These are phyloP conservation scores for Yoshiicerus persimilis DNA, from an alignment of 1,140 invertebrate genomes.

Conservation along the genomic window DNA sequence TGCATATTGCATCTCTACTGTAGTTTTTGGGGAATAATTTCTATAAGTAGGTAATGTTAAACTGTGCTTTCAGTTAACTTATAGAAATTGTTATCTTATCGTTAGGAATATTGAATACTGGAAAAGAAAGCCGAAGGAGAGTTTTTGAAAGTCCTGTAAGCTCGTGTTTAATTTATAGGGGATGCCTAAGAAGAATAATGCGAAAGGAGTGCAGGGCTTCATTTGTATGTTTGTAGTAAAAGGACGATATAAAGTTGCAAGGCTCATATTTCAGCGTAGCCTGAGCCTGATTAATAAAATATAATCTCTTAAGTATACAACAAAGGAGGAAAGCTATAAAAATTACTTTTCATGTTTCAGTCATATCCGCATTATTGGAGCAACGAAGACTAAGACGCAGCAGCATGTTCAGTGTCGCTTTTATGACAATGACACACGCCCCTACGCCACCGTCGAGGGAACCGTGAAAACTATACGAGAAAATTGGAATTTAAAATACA, in stretches of 20 bases:
- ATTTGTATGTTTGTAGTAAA: too few relatives aligned
- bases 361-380: conserved; percentile 77
- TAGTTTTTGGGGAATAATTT: too few relatives aligned
- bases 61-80: too few relatives aligned
- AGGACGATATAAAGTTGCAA: background rate
- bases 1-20: too few relatives aligned
- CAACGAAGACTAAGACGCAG: conserved; percentile 76
- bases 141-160: too few relatives aligned
- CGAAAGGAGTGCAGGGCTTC: too few relatives aligned
- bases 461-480: conserved; percentile 74
- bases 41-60: too few relatives aligned
- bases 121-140: too few relatives aligned
- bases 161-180: too few relatives aligned
- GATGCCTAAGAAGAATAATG: too few relatives aligned
- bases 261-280: background rate
- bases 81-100: too few relatives aligned
- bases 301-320: background rate
- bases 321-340: conserved; percentile 47
- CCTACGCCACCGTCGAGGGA: conserved; percentile 49
- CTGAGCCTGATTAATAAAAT: background rate
- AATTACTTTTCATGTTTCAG: conserved; percentile 57
- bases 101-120: too few relatives aligned
- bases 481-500: conserved; percentile 93
- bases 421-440: conserved; percentile 64
- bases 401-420: conserved; percentile 84